phyloP scores from a whole-genome alignment of 2,113 vertebrate genomes.

The Odontophorus gujanensis region DNA sequence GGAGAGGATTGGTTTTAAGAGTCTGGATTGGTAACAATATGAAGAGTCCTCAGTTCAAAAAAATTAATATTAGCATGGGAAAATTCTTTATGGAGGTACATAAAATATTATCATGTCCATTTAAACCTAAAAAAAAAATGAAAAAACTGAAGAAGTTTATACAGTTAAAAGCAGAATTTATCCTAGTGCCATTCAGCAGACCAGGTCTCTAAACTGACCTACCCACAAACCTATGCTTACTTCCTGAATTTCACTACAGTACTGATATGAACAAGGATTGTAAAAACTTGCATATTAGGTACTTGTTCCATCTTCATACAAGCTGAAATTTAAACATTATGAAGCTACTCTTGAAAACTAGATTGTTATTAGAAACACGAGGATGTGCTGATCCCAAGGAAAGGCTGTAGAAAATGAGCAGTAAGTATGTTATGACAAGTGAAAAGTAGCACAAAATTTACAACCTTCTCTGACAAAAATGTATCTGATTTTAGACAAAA shows the following conservation, averaged over 20 bases:
- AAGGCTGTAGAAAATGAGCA: slow-evolving; percentile 13
- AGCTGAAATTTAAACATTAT: neutral
- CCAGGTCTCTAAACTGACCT: neutral
- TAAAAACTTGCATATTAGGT: neutral
- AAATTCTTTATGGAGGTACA: neutral
- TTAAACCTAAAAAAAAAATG: accelerated
- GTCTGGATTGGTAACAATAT: neutral
- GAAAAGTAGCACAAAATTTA: slow-evolving; percentile 32
- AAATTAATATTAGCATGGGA: neutral
- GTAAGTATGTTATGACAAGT: slow-evolving; percentile 32
- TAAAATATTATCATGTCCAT: neutral
- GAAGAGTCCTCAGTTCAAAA: neutral
- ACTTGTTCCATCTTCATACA: neutral
- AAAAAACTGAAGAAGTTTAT: neutral
- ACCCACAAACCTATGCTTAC: neutral
- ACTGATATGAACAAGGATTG: neutral
- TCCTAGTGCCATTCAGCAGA: neutral
- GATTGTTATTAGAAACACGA: slow-evolving; percentile 1
- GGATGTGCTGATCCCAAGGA: neutral
- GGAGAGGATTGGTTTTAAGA: neutral
- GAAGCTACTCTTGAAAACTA: neutral
- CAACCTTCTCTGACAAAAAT: slow-evolving; percentile 21
- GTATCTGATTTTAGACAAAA: neutral
- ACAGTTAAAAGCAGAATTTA: neutral
- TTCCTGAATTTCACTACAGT: neutral